These are phyloP conservation scores for Choristoneura fumiferana DNA, from an alignment of 1,140 invertebrate species.

Conservation along the genomic window DNA sequence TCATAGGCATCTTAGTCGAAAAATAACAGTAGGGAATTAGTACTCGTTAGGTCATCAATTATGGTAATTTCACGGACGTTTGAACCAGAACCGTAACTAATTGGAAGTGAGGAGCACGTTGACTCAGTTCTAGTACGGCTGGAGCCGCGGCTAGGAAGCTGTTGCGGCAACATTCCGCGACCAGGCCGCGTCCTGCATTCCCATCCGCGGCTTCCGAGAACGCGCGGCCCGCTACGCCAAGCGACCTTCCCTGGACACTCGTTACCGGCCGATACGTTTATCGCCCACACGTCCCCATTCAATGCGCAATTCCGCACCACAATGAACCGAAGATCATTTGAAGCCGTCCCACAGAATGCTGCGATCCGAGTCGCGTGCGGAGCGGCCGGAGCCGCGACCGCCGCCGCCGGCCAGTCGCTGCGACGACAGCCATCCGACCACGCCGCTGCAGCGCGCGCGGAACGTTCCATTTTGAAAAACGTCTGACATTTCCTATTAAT, in stretches of 20 bases:
- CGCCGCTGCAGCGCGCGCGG: slow-evolving; percentile 38
- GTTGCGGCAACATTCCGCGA: slow-evolving; percentile 33
- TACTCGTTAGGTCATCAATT: slow-evolving; percentile 13
- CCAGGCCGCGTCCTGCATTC: slow-evolving; percentile 53
- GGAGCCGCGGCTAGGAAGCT: slow-evolving; percentile 3
- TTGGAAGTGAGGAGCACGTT: background rate
- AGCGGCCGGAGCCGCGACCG: slow-evolving; percentile 15
- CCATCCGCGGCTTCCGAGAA: slow-evolving; percentile 64
- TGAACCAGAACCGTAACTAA: background rate
- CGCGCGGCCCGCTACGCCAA: slow-evolving; percentile 48
- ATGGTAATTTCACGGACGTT: background rate
- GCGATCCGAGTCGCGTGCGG: slow-evolving; percentile 26
- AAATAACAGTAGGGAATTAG: background rate
- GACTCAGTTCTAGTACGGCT: background rate
- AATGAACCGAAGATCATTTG: slow-evolving; percentile 56
- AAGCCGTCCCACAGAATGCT: slow-evolving; percentile 39
- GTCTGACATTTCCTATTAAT: slow-evolving; percentile 20
- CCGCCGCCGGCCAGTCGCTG: slow-evolving; percentile 49
- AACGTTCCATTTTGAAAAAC: slow-evolving; percentile 29
- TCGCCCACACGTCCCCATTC: slow-evolving; percentile 55
- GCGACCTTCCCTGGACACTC: slow-evolving; percentile 43
- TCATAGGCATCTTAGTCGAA: background rate
- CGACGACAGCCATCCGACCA: slow-evolving; percentile 55
- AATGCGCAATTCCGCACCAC: slow-evolving; percentile 37
- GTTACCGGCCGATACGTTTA: slow-evolving; percentile 33